Percentiles rank a stretch among this genome's conserved stretches.
These are phyloP conservation scores for Oxystoma pomonae DNA, from an alignment of 2,888 invertebrate species.

Conservation along the genomic window DNA sequence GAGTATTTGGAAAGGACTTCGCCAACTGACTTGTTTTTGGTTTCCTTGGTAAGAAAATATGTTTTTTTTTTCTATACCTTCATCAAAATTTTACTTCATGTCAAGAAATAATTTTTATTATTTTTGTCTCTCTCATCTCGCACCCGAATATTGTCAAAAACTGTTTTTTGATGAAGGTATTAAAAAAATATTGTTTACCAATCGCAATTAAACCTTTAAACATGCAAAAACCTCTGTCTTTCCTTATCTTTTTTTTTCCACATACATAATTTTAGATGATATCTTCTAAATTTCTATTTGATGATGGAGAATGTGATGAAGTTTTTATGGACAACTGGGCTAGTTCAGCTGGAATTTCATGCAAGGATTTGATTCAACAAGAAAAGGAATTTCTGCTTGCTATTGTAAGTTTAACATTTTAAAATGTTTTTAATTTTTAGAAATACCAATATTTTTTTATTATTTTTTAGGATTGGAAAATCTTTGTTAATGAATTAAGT, in stretches of 20 bases:
- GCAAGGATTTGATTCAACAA: constrained; percentile 70
- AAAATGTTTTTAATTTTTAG: neutral
- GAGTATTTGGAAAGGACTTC: constrained; percentile 78
- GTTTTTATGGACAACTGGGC: constrained; percentile 94
- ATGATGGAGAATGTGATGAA: constrained; percentile 89
- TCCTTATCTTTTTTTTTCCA: too few species aligned
- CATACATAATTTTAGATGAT: constrained; percentile 82
- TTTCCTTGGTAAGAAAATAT: constrained; percentile 72
- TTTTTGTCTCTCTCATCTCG: constrained; percentile 5
- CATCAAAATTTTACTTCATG: neutral
- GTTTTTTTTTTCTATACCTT: neutral
- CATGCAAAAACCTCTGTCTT: too few species aligned
- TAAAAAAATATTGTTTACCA: too few species aligned
- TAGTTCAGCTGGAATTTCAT: constrained; percentile 69
- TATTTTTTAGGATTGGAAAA: constrained; percentile 72
- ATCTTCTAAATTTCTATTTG: constrained; percentile 93
- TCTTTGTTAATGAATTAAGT: constrained; percentile 70
- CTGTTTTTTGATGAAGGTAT: too few species aligned
- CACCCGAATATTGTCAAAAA: too few species aligned
- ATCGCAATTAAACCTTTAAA: too few species aligned
- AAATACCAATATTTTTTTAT: neutral
- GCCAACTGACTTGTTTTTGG: constrained; percentile 90
- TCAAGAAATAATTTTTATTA: neutral
- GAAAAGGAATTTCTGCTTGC: constrained; percentile 87
- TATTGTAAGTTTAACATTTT: constrained; percentile 62